These are phyloP conservation scores for Rallus crepitans DNA, from an alignment of 2,797 vertebrate species.

Conservation along the genomic window DNA sequence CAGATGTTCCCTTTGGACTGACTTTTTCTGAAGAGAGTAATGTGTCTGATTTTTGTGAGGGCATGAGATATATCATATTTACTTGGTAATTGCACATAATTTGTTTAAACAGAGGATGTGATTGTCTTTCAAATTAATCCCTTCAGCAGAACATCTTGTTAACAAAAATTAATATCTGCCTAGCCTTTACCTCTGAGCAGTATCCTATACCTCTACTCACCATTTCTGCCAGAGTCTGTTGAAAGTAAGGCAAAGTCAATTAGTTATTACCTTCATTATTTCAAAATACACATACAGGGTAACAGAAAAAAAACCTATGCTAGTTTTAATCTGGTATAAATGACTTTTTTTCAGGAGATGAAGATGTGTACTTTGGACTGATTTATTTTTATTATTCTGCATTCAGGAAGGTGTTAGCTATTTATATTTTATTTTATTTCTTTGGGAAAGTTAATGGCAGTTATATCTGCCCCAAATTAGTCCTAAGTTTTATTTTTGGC, in stretches of 20 bases:
- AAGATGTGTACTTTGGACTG: background rate
- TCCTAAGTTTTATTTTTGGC: background rate
- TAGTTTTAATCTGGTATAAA: background rate
- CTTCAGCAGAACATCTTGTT: background rate
- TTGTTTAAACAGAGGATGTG: background rate
- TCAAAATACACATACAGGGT: background rate
- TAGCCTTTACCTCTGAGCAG: background rate
- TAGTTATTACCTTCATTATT: background rate
- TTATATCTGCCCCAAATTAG: background rate
- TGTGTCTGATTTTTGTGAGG: background rate
- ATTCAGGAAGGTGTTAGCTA: background rate
- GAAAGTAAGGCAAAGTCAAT: background rate
- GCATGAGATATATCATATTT: background rate
- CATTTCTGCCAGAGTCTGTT: background rate
- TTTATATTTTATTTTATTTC: background rate
- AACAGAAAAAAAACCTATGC: background rate
- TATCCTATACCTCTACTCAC: background rate
- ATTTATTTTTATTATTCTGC: background rate
- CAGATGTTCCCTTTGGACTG: background rate
- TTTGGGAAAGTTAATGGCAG: background rate
- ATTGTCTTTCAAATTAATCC: background rate
- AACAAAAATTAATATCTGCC: fast-evolving
- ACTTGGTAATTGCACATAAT: background rate
- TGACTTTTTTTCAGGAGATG: background rate
- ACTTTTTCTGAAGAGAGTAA: background rate